Evolutionary conservation across 2,113 vertebrate genomes (phyloP), one percentile per base, ranked within the genome.

Genomic region (Malurus melanocephalus): DNA sequence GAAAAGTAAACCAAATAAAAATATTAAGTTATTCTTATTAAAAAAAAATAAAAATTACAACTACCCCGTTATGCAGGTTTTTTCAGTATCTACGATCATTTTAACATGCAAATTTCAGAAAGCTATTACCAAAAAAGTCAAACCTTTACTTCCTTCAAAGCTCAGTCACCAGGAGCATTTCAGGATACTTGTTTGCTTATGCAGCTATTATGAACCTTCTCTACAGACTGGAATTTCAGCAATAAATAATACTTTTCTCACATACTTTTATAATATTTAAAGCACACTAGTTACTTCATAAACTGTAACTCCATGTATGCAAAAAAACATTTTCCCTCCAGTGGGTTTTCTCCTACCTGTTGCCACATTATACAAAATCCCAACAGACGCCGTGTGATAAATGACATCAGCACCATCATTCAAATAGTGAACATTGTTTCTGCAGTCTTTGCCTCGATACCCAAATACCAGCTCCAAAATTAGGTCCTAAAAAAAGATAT

Each of bases 401-500:
- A 99, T 98, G 72, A 99, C 99, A 94, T 99, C 99, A 53, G 98
- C 98, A 75, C 99, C 98, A 55, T 99, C 99, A 71, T 99, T 99
- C 97, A 99, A 97, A 95, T 99, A 99, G 97, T 99, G 99, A 90
- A 99, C 99, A 53, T 99, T 99, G 96, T 99, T 99, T 79, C 99
- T 98, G 96, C 99, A 99, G 96, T 99, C 99, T 93, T 98, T 99
- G 95, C 99, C 99, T 88, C 99, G 98, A 94, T 99, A 99, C 92
- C 99, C 99, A 94, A 99, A 99, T 42, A 99, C 98, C 93, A 99
- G 97, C 90, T 99, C 99, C 96, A 99, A 96, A 85, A 99, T 98
- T n/a, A 99, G 97, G 87, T 99, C 99, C 99, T 99, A 87, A 13
- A 76, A 96, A 96, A 90, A 95, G 38, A 93, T 42, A 55, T 53